Base-by-base conservation (phyloP, 2,888 invertebrate species). In the Cryptus armator region DNA sequence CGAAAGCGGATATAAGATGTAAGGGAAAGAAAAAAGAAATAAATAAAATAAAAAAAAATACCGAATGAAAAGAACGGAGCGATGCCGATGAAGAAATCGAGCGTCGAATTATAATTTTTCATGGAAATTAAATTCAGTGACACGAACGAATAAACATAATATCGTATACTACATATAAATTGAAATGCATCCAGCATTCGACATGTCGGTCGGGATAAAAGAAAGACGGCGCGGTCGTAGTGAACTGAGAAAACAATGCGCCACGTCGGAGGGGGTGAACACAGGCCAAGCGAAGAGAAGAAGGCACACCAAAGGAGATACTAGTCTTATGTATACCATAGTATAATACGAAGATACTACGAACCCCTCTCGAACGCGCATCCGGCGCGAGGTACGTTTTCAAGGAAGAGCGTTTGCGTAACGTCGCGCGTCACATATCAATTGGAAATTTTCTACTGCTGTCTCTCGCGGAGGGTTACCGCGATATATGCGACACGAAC, bases 171-270 rank as follows among this genome's bases (percentile, higher is more conserved):
- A 74, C 70, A 19, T 51, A 44, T 88, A 89, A 91, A 92, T 92
- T 92, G 88, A 90, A 92, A 92, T 92, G 92, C 92, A 91, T 90
- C 89, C 90, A 89, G 91, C 91, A 92, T 92, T 91, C 91, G 90
- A 91, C 92, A 91, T 90, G 92, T 91, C 93, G 93, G 92, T 89
- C 90, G 83, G 91, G 92, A 93, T 93, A 89, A 93, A 93, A 93
- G 93, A 90, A 88, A 84, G 77, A 89, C 87, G 89, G 89, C 86
- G 71, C 72, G 37, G 37, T 62, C 72, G 67, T 66, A 59, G 62
- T 59, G 82, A 53, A 59, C 82, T 43, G 77, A 66, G 71, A 75
- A 37, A 80, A 85, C 83, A 85, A 85, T 85, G 85, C 82, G 62
- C 75, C 10, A 71, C 48, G 70, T 46, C 46, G 68, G 29, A 51